Percentiles rank a stretch among this genome's conserved stretches.
phyloP scores from a whole-genome alignment of 2,888 invertebrate genomes.

The Cloeon dipterum region DNA sequence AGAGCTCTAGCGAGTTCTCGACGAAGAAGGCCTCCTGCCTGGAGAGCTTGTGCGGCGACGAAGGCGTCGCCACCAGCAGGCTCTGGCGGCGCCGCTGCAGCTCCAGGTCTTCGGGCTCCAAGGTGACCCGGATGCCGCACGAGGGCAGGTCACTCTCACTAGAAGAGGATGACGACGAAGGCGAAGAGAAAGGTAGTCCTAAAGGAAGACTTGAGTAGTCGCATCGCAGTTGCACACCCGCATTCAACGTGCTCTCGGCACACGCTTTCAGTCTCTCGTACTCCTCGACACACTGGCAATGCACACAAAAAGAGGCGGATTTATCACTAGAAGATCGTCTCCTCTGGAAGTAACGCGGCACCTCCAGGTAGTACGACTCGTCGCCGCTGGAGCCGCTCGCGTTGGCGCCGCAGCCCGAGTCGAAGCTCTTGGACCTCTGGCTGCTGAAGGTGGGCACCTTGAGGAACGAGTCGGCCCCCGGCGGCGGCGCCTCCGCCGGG shows the following conservation, averaged over 20 bases:
- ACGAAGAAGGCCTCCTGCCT: constrained; percentile 59
- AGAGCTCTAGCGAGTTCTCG: constrained; percentile 11
- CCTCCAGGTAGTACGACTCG: constrained; percentile 32
- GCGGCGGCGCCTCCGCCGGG: constrained; percentile 11
- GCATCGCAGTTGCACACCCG: not conserved
- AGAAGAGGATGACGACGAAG: not conserved
- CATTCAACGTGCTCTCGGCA: not conserved
- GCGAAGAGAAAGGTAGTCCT: not conserved
- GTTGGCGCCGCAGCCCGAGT: constrained; percentile 27
- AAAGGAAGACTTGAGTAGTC: not conserved
- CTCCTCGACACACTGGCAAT: constrained; percentile 9
- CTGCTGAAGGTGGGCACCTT: constrained; percentile 31
- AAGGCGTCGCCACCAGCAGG: constrained; percentile 37
- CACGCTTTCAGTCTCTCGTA: constrained; percentile 3
- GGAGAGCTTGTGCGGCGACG: constrained; percentile 23
- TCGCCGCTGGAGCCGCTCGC: constrained; percentile 22
- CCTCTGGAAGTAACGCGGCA: constrained; percentile 25
- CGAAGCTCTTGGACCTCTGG: constrained; percentile 58
- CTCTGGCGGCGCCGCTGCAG: not conserved
- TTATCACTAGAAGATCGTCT: constrained; percentile 23
- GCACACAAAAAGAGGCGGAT: constrained; percentile 10
- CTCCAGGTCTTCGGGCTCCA: not conserved
- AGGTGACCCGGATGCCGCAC: constrained; percentile 13
- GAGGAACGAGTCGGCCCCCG: constrained; percentile 18
- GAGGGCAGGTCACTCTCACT: not conserved